Evolutionary conservation across 1,140 invertebrate species (phyloP).

Genomic region (Pomacea maculata): DNA sequence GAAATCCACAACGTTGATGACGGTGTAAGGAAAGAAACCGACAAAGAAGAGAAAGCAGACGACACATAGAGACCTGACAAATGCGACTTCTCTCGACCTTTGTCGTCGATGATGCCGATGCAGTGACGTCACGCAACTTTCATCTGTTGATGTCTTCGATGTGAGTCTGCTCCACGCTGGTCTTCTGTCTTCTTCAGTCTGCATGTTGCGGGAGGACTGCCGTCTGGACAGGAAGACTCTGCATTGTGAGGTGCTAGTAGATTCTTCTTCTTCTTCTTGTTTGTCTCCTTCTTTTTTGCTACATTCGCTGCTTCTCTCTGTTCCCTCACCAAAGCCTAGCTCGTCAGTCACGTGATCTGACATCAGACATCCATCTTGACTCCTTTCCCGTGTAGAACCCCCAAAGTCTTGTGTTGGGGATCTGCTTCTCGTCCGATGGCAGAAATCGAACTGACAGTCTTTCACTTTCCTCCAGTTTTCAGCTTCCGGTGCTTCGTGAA

Average conservation of each 20-base stretch:
- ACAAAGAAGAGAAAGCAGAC: background rate
- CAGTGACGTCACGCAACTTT: background rate
- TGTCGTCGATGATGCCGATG: background rate
- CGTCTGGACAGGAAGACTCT: background rate
- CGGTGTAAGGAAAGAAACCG: background rate
- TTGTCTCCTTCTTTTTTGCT: too few relatives aligned
- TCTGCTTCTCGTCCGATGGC: too few relatives aligned
- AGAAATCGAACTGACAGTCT: too few relatives aligned
- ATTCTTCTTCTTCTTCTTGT: background rate
- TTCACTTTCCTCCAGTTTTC: too few relatives aligned
- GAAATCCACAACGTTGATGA: background rate
- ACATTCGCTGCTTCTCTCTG: too few relatives aligned
- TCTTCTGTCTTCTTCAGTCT: background rate
- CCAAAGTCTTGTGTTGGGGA: too few relatives aligned
- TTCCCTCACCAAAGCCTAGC: too few relatives aligned
- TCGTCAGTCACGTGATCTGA: too few relatives aligned
- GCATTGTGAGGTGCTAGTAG: background rate
- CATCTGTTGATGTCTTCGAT: background rate
- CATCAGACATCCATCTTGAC: too few relatives aligned
- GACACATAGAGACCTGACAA: conserved; percentile 4
- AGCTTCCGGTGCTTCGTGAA: too few relatives aligned
- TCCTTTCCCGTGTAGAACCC: too few relatives aligned
- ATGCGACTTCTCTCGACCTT: background rate
- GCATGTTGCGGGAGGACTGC: background rate
- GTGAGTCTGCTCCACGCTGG: background rate